Base-by-base conservation (phyloP, 2,888 invertebrate species). In the Amiota minor region DNA sequence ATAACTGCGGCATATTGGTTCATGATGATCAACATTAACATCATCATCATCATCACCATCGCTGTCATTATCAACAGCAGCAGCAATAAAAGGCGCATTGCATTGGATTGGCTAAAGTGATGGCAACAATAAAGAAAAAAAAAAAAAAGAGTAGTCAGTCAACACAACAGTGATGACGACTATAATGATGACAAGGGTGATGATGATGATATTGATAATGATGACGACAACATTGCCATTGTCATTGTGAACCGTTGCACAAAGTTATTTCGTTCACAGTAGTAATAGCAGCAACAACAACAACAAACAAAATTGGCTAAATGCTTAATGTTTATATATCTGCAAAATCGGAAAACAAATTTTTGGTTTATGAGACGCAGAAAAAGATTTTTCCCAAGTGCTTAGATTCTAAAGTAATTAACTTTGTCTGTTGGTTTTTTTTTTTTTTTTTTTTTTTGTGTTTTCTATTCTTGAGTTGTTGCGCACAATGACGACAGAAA, bases 401-500 rank as follows among this genome's bases (percentile, higher is more conserved):
- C 35, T 62, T 62, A 12, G 78, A 77, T 76, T 79, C 75, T 76
- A 75, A 76, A 75, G 77, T 79, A 83, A 83, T 84, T 83, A 84
- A 76, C 70, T 76, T 82, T 77, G 75, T 20, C n/a, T 61, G n/a
- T 64, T 64, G 14, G 45, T 18, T 46, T 45, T 64, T n/a, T n/a
- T n/a, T n/a, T n/a, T n/a, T n/a, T n/a, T n/a, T n/a, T n/a, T n/a
- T n/a, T n/a, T n/a, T n/a, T n/a, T n/a, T n/a, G 1, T 16, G 35
- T 65, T 3, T 35, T 35, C 35, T 35, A 35, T 35, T 35, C 35
- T 47, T 65, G n/a, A n/a, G 35, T 6, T 35, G 35, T n/a, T 16
- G 74, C 12, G 46, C 72, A 76, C 79, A 79, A 81, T 81, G 80
- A 81, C 80, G 80, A 81, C 82, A 77, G 78, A 65, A 82, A 78